A percentile compares a stretch with the other conserved stretches of the same genome.
Conservation (phyloP, 2,113 vertebrate genomes). For the Nothocercus julius region DNA sequence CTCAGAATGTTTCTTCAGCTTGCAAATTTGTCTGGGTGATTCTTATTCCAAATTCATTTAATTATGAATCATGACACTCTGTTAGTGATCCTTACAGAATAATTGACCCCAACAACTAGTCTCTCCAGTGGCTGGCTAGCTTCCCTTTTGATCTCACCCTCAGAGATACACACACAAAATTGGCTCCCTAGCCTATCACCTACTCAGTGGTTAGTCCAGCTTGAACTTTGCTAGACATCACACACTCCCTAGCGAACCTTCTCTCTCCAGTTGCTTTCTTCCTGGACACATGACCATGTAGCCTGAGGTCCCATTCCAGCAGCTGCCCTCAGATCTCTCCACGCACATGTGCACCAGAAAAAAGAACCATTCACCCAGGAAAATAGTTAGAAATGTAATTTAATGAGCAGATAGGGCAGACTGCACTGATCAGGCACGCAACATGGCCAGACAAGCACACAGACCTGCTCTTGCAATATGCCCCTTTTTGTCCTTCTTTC, state of each 20-base stretch:
- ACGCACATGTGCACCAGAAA: not conserved
- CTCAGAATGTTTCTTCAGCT: not conserved
- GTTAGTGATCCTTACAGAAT: not conserved
- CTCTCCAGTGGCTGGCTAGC: not conserved
- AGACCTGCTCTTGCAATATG: rapidly evolving
- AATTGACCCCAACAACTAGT: rapidly evolving
- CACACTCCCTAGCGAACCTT: not conserved
- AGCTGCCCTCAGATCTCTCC: not conserved
- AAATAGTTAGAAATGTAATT: not conserved
- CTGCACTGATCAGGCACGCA: not conserved
- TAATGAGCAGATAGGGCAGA: not conserved
- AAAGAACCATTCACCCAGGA: not conserved
- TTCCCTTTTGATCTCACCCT: not conserved
- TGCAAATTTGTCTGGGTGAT: not conserved
- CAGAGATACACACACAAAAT: rapidly evolving
- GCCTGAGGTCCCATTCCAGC: not conserved
- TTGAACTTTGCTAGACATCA: not conserved
- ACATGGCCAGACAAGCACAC: not conserved
- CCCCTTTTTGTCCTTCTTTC: not conserved
- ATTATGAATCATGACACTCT: not conserved
- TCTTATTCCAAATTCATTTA: not conserved
- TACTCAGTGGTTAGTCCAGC: not conserved
- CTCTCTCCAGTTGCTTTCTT: not conserved
- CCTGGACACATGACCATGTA: not conserved
- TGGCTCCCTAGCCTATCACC: not conserved